Evolutionary conservation across 2,797 vertebrate species (phyloP), one percentile per base, ranked within the genome.

Genomic region (Meriones psammophilus): DNA sequence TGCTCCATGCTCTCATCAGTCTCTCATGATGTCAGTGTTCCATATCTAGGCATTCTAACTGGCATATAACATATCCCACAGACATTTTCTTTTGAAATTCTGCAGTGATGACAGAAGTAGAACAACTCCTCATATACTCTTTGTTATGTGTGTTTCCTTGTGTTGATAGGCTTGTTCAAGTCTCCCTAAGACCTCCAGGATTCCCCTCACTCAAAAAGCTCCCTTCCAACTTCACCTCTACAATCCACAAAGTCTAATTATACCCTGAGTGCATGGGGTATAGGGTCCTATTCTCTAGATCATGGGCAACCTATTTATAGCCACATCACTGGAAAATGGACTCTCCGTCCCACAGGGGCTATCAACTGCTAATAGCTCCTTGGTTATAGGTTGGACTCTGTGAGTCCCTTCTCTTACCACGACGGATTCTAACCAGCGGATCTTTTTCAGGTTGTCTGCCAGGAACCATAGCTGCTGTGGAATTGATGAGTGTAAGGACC

Each of bases 51-150:
- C 5, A 42, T 42, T 42, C 54, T 28, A 30, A 54, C 5, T 20
- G 62, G 13, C 4, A 1, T 36, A 14, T 1, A 13, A 18, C 6
- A 18, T 22, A 36, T 2, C 18, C 9, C 69, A 58, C 2, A 46
- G 10, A 14, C 3, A 15, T 39, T n/a, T 76, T 36, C 6, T 17
- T 28, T 60, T 81, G 46, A 46, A 83, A 4, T 58, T 86, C 30
- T 79, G 18, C 6, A 30, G 33, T 39, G 60, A 24, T 8, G 1
- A 54, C 14, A 33, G 13, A 9, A 12, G 5, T 12, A 18, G 50
- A 60, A 18, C 22, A 18, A 17, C 8, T 30, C 36, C 10, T 68
- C 17, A 30, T 39, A 28, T 4, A 26, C 36, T 39, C 33, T 28
- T 46, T 15, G 0, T 3, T 1, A 15, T 54, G 2, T 36, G 2